phyloP scores from a whole-genome alignment of 2,797 vertebrate genomes.

The Aldrovandia affinis region DNA sequence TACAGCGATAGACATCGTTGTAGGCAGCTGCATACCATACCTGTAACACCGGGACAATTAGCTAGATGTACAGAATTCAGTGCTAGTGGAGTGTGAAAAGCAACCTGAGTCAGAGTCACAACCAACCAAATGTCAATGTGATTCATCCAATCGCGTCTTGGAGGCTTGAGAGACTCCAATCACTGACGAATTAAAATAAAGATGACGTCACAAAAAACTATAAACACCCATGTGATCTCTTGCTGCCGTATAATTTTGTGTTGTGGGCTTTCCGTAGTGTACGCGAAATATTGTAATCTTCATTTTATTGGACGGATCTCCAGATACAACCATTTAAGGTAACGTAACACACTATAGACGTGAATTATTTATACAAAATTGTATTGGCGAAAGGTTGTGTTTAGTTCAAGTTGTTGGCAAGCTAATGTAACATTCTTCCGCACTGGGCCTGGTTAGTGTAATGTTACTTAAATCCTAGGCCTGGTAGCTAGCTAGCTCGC shows the following conservation, averaged over 20 bases:
- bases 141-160: neutral
- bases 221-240: conserved; percentile 7
- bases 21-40: no score
- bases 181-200: neutral
- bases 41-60: no score
- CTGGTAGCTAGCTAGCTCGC: neutral
- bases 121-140: neutral
- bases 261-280: neutral
- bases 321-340: neutral
- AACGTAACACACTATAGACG: neutral
- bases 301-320: neutral
- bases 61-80: no score
- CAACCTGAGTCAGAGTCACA: no score
- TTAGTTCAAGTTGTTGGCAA: neutral
- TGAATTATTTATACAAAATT: neutral
- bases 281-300: neutral
- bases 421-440: neutral
- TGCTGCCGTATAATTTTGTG: neutral
- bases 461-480: neutral
- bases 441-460: neutral
- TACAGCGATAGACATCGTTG: no score
- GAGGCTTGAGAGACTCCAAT: neutral
- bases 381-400: neutral
- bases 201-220: conserved; percentile 5
- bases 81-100: no score